A percentile compares a stretch with the other conserved stretches of the same genome.
Evolutionary conservation across 2,888 invertebrate species (phyloP).

Genomic region (Sabatieria punctata): DNA sequence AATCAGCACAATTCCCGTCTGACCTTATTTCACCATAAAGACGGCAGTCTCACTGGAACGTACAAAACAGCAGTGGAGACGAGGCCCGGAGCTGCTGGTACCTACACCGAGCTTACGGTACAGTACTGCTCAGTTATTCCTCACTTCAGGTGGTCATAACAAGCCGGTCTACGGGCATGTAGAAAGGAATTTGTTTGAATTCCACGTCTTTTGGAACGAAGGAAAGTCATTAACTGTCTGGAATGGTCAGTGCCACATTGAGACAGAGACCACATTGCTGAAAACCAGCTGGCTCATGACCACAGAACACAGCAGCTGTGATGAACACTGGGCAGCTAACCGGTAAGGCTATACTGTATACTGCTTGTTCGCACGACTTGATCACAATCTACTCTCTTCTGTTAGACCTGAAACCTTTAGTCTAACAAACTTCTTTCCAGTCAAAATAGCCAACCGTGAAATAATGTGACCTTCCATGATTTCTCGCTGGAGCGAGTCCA

Average conservation of each 20-base stretch:
- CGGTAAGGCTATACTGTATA: background rate
- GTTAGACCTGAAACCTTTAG: too few species aligned
- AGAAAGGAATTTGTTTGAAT: background rate
- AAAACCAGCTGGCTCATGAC: background rate
- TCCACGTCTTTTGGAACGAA: slow-evolving; percentile 2
- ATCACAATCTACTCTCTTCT: too few species aligned
- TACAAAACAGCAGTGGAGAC: too few species aligned
- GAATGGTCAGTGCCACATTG: slow-evolving; percentile 4
- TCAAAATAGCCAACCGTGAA: background rate
- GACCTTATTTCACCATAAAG: too few species aligned
- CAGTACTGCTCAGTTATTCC: too few species aligned
- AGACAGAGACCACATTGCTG: background rate
- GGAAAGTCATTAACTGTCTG: background rate
- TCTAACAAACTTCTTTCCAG: background rate
- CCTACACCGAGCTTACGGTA: too few species aligned
- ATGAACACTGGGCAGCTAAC: background rate
- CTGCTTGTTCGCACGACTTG: background rate
- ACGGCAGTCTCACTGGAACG: too few species aligned
- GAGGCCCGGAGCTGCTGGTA: too few species aligned
- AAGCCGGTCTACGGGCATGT: too few species aligned
- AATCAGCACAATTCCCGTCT: too few species aligned
- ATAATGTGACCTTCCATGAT: background rate
- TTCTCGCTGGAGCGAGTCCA: background rate
- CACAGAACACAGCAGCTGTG: background rate
- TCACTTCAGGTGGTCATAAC: too few species aligned